Evolutionary conservation across 2,888 invertebrate species (phyloP).

Genomic region (Chrysolina oricalcia): DNA sequence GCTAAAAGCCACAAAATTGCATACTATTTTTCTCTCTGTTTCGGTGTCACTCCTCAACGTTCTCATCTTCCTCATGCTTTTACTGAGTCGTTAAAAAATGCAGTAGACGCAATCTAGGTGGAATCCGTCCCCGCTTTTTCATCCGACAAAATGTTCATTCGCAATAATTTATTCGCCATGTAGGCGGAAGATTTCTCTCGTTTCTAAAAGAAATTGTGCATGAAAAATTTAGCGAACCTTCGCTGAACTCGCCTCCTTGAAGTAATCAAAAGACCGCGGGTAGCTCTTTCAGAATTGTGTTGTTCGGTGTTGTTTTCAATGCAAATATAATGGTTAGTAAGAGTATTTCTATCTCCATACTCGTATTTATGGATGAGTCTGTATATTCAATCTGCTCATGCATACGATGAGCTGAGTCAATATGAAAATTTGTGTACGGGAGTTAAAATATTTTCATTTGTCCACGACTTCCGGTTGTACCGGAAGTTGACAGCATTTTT

Average conservation of each 20-base stretch:
- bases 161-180: slow-evolving; percentile 34
- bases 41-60: no score
- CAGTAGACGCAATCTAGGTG: slow-evolving; percentile 4
- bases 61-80: neutral
- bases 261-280: neutral
- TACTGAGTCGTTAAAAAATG: slow-evolving; percentile 22
- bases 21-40: no score
- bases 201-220: slow-evolving; percentile 34
- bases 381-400: neutral
- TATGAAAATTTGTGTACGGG: no score
- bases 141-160: slow-evolving; percentile 31
- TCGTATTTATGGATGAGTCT: neutral
- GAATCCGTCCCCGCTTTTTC: slow-evolving; percentile 19
- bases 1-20: no score
- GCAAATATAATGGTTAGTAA: slow-evolving; percentile 6
- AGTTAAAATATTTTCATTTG: no score
- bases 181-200: slow-evolving; percentile 23
- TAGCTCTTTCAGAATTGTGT: neutral
- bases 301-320: neutral
- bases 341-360: neutral
- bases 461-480: no score
- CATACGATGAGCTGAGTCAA: no score
- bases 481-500: no score
- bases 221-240: slow-evolving; percentile 28
- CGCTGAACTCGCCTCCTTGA: neutral